Evolutionary conservation across 2,113 vertebrate genomes (phyloP), one percentile per base, ranked within the genome.

Genomic region (Paramisgurnus dabryanus): DNA sequence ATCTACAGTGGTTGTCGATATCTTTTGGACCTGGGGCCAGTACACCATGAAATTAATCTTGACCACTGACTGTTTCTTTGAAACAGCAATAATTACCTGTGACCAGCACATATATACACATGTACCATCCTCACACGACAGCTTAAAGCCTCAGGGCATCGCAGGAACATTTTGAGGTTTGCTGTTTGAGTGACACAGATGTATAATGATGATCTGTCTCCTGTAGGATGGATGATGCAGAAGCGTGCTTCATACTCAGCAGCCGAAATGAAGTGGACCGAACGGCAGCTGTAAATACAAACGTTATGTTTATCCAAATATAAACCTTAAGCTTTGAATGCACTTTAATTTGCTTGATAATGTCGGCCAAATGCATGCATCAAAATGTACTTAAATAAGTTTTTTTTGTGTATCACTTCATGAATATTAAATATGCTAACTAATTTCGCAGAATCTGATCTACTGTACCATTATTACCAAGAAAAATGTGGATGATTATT

Each of bases 181-280:
- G 4, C n/a, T 13, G n/a, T 53, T 13, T 55, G 34, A 57, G 69
- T 40, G 50, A 57, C 12, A 7, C 15, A 43, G 55, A 6, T 43
- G 34, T 13, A 7, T 64, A 49, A 22, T 64, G 9, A 76, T 55
- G 43, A n/a, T 69, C 1, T 86, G 74, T 82, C 10, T 58, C 50
- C 85, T 76, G 70, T 88, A 99, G 98, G 90, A 99, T 99, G 96
- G 97, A 98, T 43, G 95, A 99, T 67, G 98, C 97, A 4, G 97
- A 99, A 82, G 96, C 97, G 76, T 99, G 98, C 86, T 99, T 99
- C 85, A 98, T 99, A 83, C 91, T 99, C 84, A 99, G 97, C 90
- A 99, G 97, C 87, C 95, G 98, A 81, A 98, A 96, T 49, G 98
- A 99, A 88, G 95, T 96, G 43, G 98, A 99, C 86, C 90, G 98